Evolutionary conservation across 2,888 invertebrate genomes (phyloP), one percentile per base, ranked within the genome.

Genomic region (Zhengitettix transpicula): DNA sequence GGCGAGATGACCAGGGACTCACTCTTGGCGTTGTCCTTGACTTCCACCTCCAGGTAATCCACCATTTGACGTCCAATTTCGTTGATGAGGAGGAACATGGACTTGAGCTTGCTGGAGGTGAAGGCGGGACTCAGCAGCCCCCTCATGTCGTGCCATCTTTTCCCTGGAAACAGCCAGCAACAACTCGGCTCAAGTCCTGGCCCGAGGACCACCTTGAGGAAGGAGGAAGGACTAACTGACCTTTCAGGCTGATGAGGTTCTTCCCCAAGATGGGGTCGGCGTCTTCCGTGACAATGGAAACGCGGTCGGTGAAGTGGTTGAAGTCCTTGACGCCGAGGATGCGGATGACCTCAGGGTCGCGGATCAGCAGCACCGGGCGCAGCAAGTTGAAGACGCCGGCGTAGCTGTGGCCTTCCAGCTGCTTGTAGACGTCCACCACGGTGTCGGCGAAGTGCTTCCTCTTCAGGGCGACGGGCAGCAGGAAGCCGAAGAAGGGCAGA

Each of bases 81-180:
- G 10, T 51, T 17, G 9, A 63, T 47, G 40, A 63, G 55, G 8
- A 14, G 14, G 17, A 61, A 63, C 60, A 63, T 61, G 1, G 52
- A 16, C 28, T 61, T 60, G 57, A 61, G 56, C 40, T 63, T 63
- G 40, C 60, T 63, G 7, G 63, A 58, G 9, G 63, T 61, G 58
- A 61, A 63, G 17, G 60, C 61, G n/a, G 63, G 63, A 57, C 58
- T 63, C 16, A 63, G 52, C 1, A 58, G 60, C n/a, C 58, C 16
- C 2, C 63, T 53, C 61, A 63, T 61, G 16, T 63, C 56, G 42
- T 47, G 59, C 63, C 63, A 63, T 5, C 59, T 47, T 42, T 63
- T 44, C 44, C 60, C 63, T 63, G 53, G 8, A 53, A 53, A n/a
- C 11, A 12, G 17, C 11, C 7, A n/a, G 11, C 14, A 51, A 15